Evolutionary conservation across 2,888 invertebrate species (phyloP).

Genomic region (Charanyca ferruginea): DNA sequence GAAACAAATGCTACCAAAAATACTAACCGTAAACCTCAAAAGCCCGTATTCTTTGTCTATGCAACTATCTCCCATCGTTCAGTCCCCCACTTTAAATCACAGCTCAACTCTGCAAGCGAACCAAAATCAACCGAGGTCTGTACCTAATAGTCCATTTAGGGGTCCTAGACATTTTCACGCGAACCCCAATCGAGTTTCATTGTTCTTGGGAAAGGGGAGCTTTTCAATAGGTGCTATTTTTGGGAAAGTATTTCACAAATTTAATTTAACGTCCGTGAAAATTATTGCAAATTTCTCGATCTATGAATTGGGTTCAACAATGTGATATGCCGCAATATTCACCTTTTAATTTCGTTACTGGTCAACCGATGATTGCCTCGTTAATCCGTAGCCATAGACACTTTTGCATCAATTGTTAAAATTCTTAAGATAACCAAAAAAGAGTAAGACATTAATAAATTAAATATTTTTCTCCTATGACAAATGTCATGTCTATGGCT

Average conservation of each 20-base stretch:
- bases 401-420: background rate
- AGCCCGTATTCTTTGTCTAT: slow-evolving; percentile 55
- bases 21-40: background rate
- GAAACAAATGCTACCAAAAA: background rate
- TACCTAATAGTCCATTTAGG: slow-evolving; percentile 79
- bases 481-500: too few species aligned
- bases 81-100: slow-evolving; percentile 72
- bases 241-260: slow-evolving; percentile 43
- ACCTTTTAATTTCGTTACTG: background rate
- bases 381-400: background rate
- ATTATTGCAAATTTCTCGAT: slow-evolving; percentile 29
- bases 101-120: slow-evolving; percentile 63
- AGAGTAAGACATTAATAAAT: slow-evolving; percentile 26
- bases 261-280: slow-evolving; percentile 48
- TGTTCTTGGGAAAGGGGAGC: slow-evolving; percentile 66
- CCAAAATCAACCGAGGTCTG: slow-evolving; percentile 71
- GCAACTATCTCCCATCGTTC: slow-evolving; percentile 62
- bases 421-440: background rate
- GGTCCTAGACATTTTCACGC: slow-evolving; percentile 75
- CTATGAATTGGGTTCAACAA: background rate
- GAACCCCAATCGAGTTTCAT: slow-evolving; percentile 74
- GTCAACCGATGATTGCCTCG: background rate
- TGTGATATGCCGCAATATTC: too few species aligned
- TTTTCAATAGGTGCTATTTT: slow-evolving; percentile 50
- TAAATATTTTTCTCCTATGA: slow-evolving; percentile 7